Base-by-base conservation (phyloP, 2,797 vertebrate genomes). In the Danio kyathit region DNA sequence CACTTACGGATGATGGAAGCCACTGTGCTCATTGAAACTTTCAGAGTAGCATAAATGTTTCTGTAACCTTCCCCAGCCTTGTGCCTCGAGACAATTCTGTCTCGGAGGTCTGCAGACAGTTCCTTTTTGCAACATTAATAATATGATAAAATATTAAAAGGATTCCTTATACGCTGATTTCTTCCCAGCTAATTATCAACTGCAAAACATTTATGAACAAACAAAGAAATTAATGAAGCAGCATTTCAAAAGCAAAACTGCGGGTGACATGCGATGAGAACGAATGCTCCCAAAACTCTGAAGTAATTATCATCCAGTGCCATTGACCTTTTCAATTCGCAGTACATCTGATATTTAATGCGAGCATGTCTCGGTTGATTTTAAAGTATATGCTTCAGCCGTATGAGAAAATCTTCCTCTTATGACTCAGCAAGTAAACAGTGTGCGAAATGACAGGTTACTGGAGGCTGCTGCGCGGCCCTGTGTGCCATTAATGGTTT, bases 351-450 rank as follows among this genome's bases (percentile, higher is more conserved):
- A 46, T 71, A 43, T 41, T 72, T 63, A 52, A 63, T 63, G 46
- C 6, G 46, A 71, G 14, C 38, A 21, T 43, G 46, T 14, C 17
- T 61, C 17, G 5, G 29, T 67, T 71, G 6, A 44, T 72, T 79
- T 59, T 12, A 46, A 74, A 74, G 44, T 63, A 71, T 49, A 13
- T 79, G n/a, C 57, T 79, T 61, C n/a, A 43, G 66, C 29, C 60
- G 29, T 41, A 43, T 17, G 7, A 71, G n/a, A 60, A 70, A 60
- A 41, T 59, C 43, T 61, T 48, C 66, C 67, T 52, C 9, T 29
- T 63, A 52, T 79, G 57, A 71, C 12, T 79, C 66, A 52, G 44
- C 59, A 16, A 63, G 56, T 71, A 79, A 71, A 79, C 76, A 71
- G 1, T 69, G 67, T 71, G 48, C 11, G 38, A 63, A 71, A 79